A percentile compares a stretch with the other conserved stretches of the same genome.
These are phyloP conservation scores for Otus scops DNA, from an alignment of 2,797 vertebrate genomes.

Conservation along the genomic window DNA sequence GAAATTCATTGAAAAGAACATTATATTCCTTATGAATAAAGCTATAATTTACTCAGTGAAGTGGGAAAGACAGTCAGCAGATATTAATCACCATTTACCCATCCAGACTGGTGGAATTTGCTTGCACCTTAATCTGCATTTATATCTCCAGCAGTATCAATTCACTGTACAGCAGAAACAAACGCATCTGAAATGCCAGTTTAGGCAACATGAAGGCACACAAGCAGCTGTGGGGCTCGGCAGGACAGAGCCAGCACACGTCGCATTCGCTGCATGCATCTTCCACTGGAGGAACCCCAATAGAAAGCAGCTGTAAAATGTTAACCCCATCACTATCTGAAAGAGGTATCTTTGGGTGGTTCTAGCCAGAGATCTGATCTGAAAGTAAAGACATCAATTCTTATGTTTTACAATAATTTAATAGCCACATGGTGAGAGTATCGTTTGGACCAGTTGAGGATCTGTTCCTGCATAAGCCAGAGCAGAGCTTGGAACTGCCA, in stretches of 20 bases:
- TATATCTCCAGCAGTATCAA: conserved; percentile 36
- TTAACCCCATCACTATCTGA: not conserved
- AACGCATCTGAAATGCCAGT: conserved; percentile 10
- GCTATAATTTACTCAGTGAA: conserved; percentile 1
- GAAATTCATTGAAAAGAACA: conserved; percentile 25
- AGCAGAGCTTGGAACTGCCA: not conserved
- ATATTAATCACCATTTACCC: conserved; percentile 17
- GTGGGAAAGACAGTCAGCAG: conserved; percentile 46
- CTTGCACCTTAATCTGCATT: conserved; percentile 18
- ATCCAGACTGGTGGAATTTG: conserved; percentile 16
- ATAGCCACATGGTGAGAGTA: not conserved
- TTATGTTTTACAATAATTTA: not conserved
- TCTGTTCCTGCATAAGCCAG: not conserved
- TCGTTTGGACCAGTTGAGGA: not conserved
- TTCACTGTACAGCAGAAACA: not conserved
- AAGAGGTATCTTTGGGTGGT: not conserved
- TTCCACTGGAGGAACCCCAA: not conserved
- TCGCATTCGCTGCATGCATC: not conserved
- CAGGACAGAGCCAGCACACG: not conserved
- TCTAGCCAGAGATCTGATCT: not conserved
- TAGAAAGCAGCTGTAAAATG: not conserved
- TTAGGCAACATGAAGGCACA: not conserved
- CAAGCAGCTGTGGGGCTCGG: not conserved
- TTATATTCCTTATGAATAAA: not conserved
- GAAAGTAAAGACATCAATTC: not conserved